A percentile compares a stretch with the other conserved stretches of the same genome.
Conservation (phyloP, 1,140 invertebrate species). For the Drosophila kanapiae region DNA sequence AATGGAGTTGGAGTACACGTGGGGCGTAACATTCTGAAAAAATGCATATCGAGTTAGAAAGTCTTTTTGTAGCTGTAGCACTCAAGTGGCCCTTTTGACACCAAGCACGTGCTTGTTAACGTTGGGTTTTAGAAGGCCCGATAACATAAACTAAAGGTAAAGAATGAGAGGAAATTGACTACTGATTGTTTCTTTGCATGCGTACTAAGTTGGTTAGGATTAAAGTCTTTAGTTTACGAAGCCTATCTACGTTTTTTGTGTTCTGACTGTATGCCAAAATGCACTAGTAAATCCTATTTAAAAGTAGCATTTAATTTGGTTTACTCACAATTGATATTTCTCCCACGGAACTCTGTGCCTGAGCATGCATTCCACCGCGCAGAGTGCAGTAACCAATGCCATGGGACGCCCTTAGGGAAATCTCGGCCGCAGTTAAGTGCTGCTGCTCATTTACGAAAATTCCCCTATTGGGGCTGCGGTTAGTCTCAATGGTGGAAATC, state of each 20-base stretch:
- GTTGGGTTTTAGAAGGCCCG: too few species aligned
- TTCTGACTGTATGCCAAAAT: too few species aligned
- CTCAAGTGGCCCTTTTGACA: too few species aligned
- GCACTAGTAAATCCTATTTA: background rate
- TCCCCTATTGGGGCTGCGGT: slow-evolving; percentile 88
- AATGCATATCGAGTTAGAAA: background rate
- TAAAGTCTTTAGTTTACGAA: too few species aligned
- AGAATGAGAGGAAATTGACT: too few species aligned
- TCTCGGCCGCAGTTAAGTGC: slow-evolving; percentile 64
- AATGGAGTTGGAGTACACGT: slow-evolving; percentile 77
- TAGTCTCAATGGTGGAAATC: slow-evolving; percentile 92
- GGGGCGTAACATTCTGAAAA: slow-evolving; percentile 74
- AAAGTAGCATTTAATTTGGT: background rate
- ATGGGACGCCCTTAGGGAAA: slow-evolving; percentile 84
- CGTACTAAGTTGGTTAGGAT: too few species aligned
- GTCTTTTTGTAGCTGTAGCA: too few species aligned
- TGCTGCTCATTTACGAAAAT: slow-evolving; percentile 86
- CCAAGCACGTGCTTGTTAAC: too few species aligned
- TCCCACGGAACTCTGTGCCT: slow-evolving; percentile 67
- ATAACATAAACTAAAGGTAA: too few species aligned
- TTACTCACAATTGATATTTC: slow-evolving; percentile 67
- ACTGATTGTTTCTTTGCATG: too few species aligned
- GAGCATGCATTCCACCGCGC: slow-evolving; percentile 88
- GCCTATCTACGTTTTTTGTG: too few species aligned
- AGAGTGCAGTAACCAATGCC: slow-evolving; percentile 90